These are phyloP conservation scores for Ametastegia equiseti DNA, from an alignment of 2,888 invertebrate species.

Conservation along the genomic window DNA sequence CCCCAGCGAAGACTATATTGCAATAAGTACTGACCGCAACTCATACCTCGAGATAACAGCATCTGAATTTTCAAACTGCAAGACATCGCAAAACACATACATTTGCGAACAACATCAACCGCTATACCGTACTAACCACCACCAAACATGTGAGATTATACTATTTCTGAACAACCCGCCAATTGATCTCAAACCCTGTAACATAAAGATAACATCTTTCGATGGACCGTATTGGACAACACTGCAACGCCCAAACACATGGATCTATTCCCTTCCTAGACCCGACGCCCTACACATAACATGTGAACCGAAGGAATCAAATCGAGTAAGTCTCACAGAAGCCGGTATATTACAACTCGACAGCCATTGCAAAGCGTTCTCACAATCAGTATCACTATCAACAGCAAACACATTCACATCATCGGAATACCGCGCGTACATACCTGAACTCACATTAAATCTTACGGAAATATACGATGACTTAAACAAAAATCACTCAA, in stretches of 20 bases:
- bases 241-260: not conserved
- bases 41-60: not conserved
- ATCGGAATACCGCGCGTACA: not conserved
- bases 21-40: not conserved
- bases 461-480: too few species aligned
- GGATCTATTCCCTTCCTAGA: not conserved
- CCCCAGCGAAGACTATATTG: not conserved
- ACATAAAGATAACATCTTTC: not conserved
- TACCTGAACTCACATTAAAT: not conserved
- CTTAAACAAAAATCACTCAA: too few species aligned
- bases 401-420: not conserved
- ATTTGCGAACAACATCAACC: not conserved
- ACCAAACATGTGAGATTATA: not conserved
- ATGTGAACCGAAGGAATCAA: not conserved
- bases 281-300: not conserved
- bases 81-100: not conserved
- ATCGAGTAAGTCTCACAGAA: not conserved
- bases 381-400: not conserved
- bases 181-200: not conserved
- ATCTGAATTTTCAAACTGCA: not conserved
- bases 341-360: not conserved
- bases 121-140: not conserved
- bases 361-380: not conserved
- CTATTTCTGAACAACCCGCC: not conserved
- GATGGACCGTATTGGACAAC: not conserved